Conservation (phyloP, 2,797 vertebrate genomes). For the Acanthurus leucopareius region DNA sequence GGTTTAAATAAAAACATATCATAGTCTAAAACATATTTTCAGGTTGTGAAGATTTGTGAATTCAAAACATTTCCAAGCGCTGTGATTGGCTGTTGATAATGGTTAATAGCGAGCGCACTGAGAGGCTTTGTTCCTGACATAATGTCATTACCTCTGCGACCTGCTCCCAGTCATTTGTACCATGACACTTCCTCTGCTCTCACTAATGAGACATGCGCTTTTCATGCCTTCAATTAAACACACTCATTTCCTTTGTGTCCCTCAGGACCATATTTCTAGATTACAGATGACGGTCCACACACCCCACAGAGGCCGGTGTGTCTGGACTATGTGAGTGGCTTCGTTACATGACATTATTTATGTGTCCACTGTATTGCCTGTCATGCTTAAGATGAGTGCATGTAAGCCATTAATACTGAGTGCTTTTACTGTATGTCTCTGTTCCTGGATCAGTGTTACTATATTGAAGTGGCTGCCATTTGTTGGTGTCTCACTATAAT, state of each 20-base stretch:
- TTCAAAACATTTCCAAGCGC: slow-evolving; percentile 12
- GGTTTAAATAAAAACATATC: slow-evolving; percentile 2
- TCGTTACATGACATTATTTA: slow-evolving; percentile 46
- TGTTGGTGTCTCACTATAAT: slow-evolving; percentile 20
- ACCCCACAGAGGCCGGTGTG: slow-evolving; percentile 51
- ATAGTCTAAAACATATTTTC: slow-evolving; percentile 19
- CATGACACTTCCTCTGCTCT: slow-evolving; percentile 62
- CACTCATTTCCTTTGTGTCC: slow-evolving; percentile 77
- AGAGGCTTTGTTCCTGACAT: slow-evolving; percentile 53
- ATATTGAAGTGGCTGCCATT: slow-evolving; percentile 27
- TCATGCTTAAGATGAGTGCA: slow-evolving; percentile 43
- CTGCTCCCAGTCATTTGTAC: slow-evolving; percentile 52
- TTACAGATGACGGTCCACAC: slow-evolving; percentile 70
- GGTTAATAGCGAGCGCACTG: slow-evolving; percentile 35
- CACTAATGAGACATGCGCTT: slow-evolving; percentile 68
- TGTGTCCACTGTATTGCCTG: slow-evolving; percentile 35
- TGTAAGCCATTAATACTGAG: slow-evolving; percentile 39
- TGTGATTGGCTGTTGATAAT: slow-evolving; percentile 36
- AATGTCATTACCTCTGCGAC: slow-evolving; percentile 55
- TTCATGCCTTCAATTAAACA: slow-evolving; percentile 73
- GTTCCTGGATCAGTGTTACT: slow-evolving; percentile 42
- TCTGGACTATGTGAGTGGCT: slow-evolving; percentile 57
- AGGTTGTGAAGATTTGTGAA: slow-evolving; percentile 10
- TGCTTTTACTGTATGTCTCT: slow-evolving; percentile 37
- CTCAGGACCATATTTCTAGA: slow-evolving; percentile 69